Percentiles rank a stretch among this genome's conserved stretches.
Conservation (phyloP, 2,797 vertebrate species). For the Pagetopsis macropterus region DNA sequence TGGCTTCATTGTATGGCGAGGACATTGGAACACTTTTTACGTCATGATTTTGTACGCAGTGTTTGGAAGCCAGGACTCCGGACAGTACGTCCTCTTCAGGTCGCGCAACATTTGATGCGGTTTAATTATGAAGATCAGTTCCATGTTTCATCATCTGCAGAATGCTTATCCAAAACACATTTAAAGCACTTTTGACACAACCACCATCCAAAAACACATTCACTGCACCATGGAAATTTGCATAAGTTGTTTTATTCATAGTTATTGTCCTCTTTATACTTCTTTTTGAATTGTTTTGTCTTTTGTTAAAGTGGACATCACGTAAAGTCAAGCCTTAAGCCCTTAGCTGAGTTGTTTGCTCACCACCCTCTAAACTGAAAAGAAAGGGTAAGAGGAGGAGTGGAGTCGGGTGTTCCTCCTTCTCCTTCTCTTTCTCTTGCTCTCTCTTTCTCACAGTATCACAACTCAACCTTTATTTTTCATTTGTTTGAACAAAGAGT, state of each 20-base stretch:
- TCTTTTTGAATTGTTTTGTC: conserved; percentile 68
- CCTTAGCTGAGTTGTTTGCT: conserved; percentile 89
- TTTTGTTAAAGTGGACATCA: conserved; percentile 89
- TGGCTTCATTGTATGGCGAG: conserved; percentile 63
- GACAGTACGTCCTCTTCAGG: conserved; percentile 37
- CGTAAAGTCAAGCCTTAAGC: conserved; percentile 86
- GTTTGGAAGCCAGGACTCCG: conserved; percentile 32
- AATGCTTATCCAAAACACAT: conserved; percentile 25
- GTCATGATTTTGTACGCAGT: conserved; percentile 43
- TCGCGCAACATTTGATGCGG: conserved; percentile 40
- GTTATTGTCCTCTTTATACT: conserved; percentile 83
- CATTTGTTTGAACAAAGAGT: conserved; percentile 80
- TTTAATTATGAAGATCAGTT: conserved; percentile 19
- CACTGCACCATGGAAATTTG: conserved; percentile 82
- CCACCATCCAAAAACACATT: conserved; percentile 76
- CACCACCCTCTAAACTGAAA: conserved; percentile 71
- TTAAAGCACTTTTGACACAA: conserved; percentile 49
- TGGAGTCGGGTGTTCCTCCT: conserved; percentile 52
- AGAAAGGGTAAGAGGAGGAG: conserved; percentile 75
- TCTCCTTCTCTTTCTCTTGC: conserved; percentile 74
- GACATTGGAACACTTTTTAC: conserved; percentile 52
- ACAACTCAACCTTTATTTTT: conserved; percentile 74
- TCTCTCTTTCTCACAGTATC: conserved; percentile 58
- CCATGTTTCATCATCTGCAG: background rate
- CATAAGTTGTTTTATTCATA: conserved; percentile 88